Conservation (phyloP, 2,113 vertebrate species). For the Puntigrus tetrazona region DNA sequence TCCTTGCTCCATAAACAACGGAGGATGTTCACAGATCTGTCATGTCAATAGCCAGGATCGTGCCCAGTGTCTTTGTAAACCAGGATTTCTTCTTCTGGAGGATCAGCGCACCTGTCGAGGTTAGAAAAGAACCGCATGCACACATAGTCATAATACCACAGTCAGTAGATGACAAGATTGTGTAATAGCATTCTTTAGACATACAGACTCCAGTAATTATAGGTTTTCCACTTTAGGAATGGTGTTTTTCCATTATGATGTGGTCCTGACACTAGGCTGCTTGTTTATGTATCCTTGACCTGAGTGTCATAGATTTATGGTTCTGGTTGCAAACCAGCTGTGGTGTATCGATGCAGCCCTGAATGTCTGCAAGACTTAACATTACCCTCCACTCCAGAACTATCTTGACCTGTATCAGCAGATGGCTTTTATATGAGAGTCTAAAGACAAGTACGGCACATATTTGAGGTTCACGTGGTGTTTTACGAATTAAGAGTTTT, state of each 20-base stretch:
- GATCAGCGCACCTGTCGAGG: constrained; percentile 63
- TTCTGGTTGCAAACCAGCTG: constrained; percentile 20
- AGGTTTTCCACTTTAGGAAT: background rate
- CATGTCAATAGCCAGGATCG: constrained; percentile 42
- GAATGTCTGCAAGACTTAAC: constrained; percentile 13
- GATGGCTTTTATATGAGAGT: no score
- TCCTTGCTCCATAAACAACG: constrained; percentile 66
- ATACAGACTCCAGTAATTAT: constrained; percentile 21
- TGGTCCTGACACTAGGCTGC: background rate
- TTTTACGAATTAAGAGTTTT: constrained; percentile 43
- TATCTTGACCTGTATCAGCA: constrained; percentile 24
- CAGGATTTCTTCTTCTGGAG: constrained; percentile 64
- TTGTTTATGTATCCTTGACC: background rate
- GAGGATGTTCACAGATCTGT: constrained; percentile 71
- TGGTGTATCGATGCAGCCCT: background rate
- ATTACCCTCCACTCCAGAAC: background rate
- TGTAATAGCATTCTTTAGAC: constrained; percentile 3
- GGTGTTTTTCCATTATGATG: background rate
- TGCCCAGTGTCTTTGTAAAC: constrained; percentile 58
- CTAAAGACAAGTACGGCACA: no score
- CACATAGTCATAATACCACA: no score
- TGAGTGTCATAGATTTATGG: background rate
- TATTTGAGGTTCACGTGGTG: constrained; percentile 30
- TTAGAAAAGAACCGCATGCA: constrained; percentile 37
- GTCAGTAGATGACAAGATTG: no score